These are phyloP conservation scores for Pogona vitticeps DNA, from an alignment of 2,113 vertebrate species.

Conservation along the genomic window DNA sequence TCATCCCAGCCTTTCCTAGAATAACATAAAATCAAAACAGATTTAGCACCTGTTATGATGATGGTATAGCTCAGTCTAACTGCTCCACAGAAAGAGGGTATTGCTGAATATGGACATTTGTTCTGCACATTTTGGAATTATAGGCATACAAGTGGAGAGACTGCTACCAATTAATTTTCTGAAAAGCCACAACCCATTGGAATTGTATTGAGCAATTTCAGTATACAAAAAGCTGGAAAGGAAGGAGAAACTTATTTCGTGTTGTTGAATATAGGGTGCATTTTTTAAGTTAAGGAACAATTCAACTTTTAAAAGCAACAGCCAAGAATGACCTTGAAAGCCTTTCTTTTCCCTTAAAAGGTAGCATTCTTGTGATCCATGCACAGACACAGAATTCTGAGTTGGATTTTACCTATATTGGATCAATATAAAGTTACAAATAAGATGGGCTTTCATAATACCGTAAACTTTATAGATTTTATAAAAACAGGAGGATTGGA, in stretches of 20 bases:
- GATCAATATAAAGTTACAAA: no score
- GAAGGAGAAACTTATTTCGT: neutral
- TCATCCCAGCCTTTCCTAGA: neutral
- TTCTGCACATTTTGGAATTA: neutral
- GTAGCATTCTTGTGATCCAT: neutral
- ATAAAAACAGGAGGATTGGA: no score
- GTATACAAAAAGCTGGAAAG: neutral
- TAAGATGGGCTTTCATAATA: no score
- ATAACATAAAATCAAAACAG: constrained; percentile 26
- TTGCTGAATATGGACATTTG: neutral
- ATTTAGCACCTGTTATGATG: constrained; percentile 1
- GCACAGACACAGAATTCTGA: no score
- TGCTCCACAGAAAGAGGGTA: neutral
- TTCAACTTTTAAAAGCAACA: neutral
- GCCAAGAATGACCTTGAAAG: neutral
- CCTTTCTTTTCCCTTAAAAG: neutral
- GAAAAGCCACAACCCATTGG: neutral
- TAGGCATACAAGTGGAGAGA: neutral
- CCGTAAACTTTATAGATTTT: no score
- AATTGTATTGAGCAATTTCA: neutral
- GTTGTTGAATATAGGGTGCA: neutral
- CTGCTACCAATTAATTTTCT: neutral
- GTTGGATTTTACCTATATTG: no score
- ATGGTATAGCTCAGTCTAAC: neutral
- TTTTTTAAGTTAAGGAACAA: neutral